Evolutionary conservation across 2,113 vertebrate species (phyloP).

Genomic region (Bujurquina vittata): DNA sequence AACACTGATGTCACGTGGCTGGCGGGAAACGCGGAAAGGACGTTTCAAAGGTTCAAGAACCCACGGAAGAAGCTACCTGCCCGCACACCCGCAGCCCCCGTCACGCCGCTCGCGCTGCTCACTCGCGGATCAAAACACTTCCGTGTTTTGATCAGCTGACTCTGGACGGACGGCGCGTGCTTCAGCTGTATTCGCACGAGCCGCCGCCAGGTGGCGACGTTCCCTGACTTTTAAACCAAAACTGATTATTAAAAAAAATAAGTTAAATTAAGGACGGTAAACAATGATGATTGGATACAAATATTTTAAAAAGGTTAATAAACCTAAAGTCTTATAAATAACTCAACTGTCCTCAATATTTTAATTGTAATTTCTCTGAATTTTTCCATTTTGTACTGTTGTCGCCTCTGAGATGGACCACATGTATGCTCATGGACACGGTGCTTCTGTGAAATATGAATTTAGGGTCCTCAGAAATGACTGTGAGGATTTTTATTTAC

Average conservation of each 20-base stretch:
- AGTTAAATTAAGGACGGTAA: too few relatives aligned
- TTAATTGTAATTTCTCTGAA: not conserved
- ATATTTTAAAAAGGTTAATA: not conserved
- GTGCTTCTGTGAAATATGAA: not conserved
- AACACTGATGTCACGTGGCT: not conserved
- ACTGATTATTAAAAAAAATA: not conserved
- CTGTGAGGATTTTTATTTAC: too few relatives aligned
- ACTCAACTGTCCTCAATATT: not conserved
- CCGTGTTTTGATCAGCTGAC: conserved; percentile 69
- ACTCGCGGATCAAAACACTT: conserved; percentile 20
- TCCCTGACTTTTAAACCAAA: not conserved
- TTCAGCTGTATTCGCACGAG: accelerated
- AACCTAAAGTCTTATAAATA: not conserved
- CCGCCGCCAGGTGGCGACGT: not conserved
- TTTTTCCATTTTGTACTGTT: not conserved
- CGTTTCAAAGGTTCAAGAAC: not conserved
- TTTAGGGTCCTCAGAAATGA: not conserved
- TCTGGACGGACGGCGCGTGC: not conserved
- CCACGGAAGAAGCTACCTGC: not conserved
- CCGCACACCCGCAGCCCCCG: not conserved
- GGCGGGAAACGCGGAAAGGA: not conserved
- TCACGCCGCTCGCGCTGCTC: not conserved
- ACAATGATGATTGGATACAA: too few relatives aligned
- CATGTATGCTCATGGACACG: not conserved
- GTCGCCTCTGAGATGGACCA: not conserved